phyloP scores from a whole-genome alignment of 2,797 vertebrate species.

The Odontamblyopus lacepedii region DNA sequence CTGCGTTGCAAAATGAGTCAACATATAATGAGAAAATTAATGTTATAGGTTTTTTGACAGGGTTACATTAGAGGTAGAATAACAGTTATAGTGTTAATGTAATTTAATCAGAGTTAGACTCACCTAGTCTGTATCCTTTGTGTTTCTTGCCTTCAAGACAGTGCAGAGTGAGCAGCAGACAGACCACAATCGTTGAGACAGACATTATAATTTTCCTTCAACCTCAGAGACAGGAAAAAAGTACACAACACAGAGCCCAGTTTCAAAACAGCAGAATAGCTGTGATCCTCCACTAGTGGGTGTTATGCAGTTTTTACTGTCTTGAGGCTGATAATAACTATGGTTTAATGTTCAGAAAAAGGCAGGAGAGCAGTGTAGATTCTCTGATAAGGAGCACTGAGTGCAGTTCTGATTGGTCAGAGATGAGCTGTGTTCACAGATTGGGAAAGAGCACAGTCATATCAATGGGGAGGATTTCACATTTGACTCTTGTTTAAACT shows the following conservation, averaged over 20 bases:
- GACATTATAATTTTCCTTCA: slow-evolving; percentile 51
- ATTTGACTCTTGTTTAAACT: neutral
- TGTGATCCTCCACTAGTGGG: slow-evolving; percentile 21
- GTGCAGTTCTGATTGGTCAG: slow-evolving; percentile 66
- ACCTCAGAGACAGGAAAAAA: slow-evolving; percentile 19
- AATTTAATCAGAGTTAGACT: slow-evolving; percentile 36
- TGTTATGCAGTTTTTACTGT: slow-evolving; percentile 27
- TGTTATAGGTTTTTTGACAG: neutral
- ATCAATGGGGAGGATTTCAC: slow-evolving; percentile 17
- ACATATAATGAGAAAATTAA: neutral
- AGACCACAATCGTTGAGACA: slow-evolving; percentile 60
- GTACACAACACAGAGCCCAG: neutral
- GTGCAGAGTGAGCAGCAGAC: slow-evolving; percentile 60
- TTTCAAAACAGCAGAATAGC: slow-evolving; percentile 11
- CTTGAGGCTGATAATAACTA: slow-evolving; percentile 18
- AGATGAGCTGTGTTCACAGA: slow-evolving; percentile 27
- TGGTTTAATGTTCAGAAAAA: slow-evolving; percentile 18
- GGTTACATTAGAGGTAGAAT: neutral
- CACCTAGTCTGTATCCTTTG: slow-evolving; percentile 61
- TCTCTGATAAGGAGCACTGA: slow-evolving; percentile 39
- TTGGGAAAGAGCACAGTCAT: slow-evolving; percentile 59
- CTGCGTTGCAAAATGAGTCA: neutral
- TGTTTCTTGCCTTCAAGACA: slow-evolving; percentile 65
- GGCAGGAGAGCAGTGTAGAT: slow-evolving; percentile 29
- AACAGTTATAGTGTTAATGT: neutral